Evolutionary conservation across 2,797 vertebrate genomes (phyloP).

Genomic region (Lithobates pipiens): DNA sequence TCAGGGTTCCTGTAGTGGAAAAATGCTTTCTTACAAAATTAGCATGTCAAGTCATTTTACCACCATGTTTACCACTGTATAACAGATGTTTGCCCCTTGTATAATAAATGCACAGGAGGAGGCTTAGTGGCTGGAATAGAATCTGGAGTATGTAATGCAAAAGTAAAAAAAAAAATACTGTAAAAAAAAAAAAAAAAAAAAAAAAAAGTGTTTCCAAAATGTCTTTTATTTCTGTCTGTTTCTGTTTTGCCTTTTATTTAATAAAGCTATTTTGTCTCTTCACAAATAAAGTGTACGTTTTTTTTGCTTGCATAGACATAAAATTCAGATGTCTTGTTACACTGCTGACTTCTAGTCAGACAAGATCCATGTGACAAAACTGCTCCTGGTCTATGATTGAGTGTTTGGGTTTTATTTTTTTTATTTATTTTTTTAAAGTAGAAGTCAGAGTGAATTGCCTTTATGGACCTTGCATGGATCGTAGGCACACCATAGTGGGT

Average conservation of each 20-base stretch:
- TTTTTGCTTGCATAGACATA: neutral
- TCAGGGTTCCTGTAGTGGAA: neutral
- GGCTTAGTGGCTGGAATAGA: constrained; percentile 67
- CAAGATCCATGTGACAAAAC: neutral
- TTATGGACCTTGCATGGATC: no score
- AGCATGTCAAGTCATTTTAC: constrained; percentile 25
- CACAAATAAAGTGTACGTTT: constrained; percentile 67
- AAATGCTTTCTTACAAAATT: neutral
- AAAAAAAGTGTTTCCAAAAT: constrained; percentile 62
- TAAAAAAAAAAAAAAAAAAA: constrained; percentile 48
- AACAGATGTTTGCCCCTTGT: constrained; percentile 33
- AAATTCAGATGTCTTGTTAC: neutral
- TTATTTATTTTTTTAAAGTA: no score
- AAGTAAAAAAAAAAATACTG: constrained; percentile 42
- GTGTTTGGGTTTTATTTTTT: no score
- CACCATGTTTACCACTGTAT: constrained; percentile 28
- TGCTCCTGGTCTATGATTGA: no score
- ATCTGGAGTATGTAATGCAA: constrained; percentile 68
- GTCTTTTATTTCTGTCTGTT: constrained; percentile 72
- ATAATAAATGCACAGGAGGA: constrained; percentile 40
- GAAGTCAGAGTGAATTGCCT: no score
- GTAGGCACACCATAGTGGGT: no score
- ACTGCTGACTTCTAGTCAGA: no score
- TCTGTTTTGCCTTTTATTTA: constrained; percentile 77
- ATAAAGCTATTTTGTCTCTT: constrained; percentile 78